phyloP scores from a whole-genome alignment of 2,888 invertebrate species.

The Dicycla oo region DNA sequence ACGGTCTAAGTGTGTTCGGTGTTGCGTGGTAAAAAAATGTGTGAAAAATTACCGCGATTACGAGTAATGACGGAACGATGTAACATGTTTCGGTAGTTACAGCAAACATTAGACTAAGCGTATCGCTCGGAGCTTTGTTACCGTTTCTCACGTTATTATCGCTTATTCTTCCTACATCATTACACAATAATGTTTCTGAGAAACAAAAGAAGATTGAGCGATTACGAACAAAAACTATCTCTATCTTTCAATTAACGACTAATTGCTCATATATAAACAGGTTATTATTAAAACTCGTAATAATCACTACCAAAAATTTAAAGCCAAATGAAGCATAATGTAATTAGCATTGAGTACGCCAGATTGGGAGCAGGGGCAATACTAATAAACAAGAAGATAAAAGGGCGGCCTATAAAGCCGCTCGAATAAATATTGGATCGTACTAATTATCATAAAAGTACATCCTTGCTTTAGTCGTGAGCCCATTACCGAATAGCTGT shows the following conservation, averaged over 20 bases:
- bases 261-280: conserved; percentile 51
- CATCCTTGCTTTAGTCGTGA: conserved; percentile 80
- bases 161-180: conserved; percentile 65
- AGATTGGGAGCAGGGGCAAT: conserved; percentile 79
- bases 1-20: conserved; percentile 79
- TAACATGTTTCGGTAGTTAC: conserved; percentile 77
- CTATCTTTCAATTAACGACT: conserved; percentile 28
- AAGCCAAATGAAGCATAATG: conserved; percentile 72
- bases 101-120: conserved; percentile 74
- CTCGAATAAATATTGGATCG: conserved; percentile 86
- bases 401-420: conserved; percentile 81
- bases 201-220: conserved; percentile 50
- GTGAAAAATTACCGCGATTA: conserved; percentile 87
- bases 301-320: conserved; percentile 67
- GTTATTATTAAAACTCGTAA: conserved; percentile 54
- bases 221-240: conserved; percentile 31
- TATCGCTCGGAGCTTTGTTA: conserved; percentile 73
- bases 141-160: conserved; percentile 69
- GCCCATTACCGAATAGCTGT: conserved; percentile 87
- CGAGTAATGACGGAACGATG: conserved; percentile 82
- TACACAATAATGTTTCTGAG: conserved; percentile 57
- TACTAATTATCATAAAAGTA: conserved; percentile 89
- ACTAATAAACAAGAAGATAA: conserved; percentile 86
- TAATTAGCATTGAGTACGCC: conserved; percentile 79
- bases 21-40: conserved; percentile 84